Base-by-base conservation (phyloP, 2,797 vertebrate genomes). In the Neosilurus hyrtlii region DNA sequence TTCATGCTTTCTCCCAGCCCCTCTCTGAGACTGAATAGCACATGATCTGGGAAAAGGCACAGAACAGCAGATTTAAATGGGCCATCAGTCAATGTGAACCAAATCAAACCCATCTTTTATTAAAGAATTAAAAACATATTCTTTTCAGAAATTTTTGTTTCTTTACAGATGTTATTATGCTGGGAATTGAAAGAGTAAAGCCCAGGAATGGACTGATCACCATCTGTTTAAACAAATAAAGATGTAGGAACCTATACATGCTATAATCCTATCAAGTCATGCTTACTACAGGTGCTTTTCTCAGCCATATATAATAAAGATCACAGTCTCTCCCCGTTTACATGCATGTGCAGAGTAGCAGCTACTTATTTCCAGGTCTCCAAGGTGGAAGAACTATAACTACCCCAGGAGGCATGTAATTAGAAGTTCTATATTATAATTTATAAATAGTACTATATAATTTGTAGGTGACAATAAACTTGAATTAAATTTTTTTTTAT, bases 111-210 rank as follows among this genome's bases (percentile, higher is more conserved):
- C 77, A 90, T 88, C 90, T 92, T 91, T 93, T 91, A 92, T 93
- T 93, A 92, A 94, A 93, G 91, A 90, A 92, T 92, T 91, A 92
- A 89, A 89, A 88, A 90, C 89, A 89, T 92, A 92, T 93, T 93
- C 87, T 90, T 89, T 93, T 92, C 87, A 89, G 92, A 92, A 88
- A 92, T 92, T 93, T 93, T 91, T 91, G 91, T 91, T 89, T 88
- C 88, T 90, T 86, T 80, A 68, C 89, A 92, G 92, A 93, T 93
- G 90, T 90, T 90, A 90, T 93, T 92, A 88, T 85, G 88, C 89
- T 90, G 89, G 91, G 91, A 93, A 93, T 89, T 90, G 89, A 90
- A 90, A 92, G 88, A 92, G 89, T 88, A 89, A 88, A 89, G 52
- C 49, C 83, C 70, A 61, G 37, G 72, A 81, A 88, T 90, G 88